These are phyloP conservation scores for Paguma larvata DNA, from an alignment of 2,797 vertebrate genomes.

Conservation along the genomic window DNA sequence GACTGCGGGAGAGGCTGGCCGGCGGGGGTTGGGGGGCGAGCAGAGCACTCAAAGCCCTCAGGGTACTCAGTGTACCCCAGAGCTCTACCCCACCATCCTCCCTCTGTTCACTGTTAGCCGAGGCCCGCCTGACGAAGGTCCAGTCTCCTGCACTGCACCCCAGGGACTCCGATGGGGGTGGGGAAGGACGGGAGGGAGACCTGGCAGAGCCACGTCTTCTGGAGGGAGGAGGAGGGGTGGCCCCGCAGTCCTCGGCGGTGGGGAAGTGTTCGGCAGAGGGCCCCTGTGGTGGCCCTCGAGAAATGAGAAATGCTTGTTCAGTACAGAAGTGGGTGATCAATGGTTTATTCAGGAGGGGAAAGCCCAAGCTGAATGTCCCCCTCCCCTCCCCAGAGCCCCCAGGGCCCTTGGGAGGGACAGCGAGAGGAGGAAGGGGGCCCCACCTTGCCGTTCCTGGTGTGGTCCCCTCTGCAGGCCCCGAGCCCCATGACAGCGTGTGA, in stretches of 20 bases:
- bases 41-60: neutral
- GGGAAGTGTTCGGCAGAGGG: neutral
- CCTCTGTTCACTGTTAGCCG: neutral
- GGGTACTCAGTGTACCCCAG: neutral
- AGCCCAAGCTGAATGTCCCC: constrained; percentile 17
- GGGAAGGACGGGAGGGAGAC: neutral
- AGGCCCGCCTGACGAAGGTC: neutral
- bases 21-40: no score
- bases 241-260: neutral
- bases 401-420: neutral
- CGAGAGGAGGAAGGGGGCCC: neutral
- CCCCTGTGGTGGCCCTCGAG: neutral
- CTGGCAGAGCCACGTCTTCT: neutral
- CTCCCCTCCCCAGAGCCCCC: neutral
- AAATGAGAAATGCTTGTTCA: neutral
- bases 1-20: neutral
- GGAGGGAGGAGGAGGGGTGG: neutral
- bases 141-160: neutral
- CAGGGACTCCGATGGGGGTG: neutral
- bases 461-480: neutral
- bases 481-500: neutral
- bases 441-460: neutral
- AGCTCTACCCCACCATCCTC: neutral
- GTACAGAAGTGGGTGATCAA: neutral
- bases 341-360: constrained; percentile 74